Evolutionary conservation across 2,888 invertebrate species (phyloP).

Genomic region (Biston betularia): DNA sequence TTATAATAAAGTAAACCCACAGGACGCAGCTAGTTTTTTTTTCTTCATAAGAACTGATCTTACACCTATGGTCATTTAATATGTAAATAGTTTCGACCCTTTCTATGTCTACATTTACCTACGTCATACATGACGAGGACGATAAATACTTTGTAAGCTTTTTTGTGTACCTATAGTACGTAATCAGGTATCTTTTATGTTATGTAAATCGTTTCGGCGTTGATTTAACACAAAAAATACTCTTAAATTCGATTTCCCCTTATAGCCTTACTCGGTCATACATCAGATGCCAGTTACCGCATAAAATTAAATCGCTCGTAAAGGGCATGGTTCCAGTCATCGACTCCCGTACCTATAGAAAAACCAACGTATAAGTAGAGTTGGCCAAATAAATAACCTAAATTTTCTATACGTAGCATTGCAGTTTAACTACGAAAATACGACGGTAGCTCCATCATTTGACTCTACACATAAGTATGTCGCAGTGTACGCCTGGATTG

Average conservation of each 20-base stretch:
- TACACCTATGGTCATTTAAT: too few species aligned
- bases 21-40: too few species aligned
- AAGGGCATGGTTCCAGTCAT: slow-evolving; percentile 46
- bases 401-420: not conserved
- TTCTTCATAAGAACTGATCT: too few species aligned
- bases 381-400: not conserved
- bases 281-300: slow-evolving; percentile 32
- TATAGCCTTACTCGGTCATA: slow-evolving; percentile 21
- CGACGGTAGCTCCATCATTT: not conserved
- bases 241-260: not conserved
- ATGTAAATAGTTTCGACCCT: too few species aligned
- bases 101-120: too few species aligned
- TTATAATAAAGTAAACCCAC: too few species aligned
- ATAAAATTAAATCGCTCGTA: slow-evolving; percentile 47
- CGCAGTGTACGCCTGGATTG: slow-evolving; percentile 40
- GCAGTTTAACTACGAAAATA: not conserved
- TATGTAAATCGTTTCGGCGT: not conserved
- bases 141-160: slow-evolving; percentile 15
- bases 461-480: not conserved
- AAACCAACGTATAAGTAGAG: not conserved
- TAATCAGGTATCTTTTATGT: not conserved
- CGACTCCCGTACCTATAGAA: slow-evolving; percentile 31
- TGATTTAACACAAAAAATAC: not conserved
- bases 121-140: not conserved
- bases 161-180: slow-evolving; percentile 25